Evolutionary conservation across 2,113 vertebrate species (phyloP).

Genomic region (Malurus cyaneus): DNA sequence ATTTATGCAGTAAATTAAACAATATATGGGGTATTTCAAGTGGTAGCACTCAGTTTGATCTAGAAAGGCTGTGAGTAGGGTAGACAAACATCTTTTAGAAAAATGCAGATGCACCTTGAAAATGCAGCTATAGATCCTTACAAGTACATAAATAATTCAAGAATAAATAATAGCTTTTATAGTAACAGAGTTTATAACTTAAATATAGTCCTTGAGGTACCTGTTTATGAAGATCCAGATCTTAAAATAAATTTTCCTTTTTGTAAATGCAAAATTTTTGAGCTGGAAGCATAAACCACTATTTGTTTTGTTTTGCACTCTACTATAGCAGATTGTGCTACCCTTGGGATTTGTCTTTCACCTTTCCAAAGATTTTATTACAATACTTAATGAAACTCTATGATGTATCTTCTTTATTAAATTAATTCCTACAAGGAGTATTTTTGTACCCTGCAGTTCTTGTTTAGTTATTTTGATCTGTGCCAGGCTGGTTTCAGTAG

Average conservation of each 20-base stretch:
- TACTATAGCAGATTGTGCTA: neutral
- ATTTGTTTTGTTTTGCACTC: neutral
- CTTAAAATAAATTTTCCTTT: neutral
- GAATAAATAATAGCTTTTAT: neutral
- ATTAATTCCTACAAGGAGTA: neutral
- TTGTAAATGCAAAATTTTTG: neutral
- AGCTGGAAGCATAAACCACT: neutral
- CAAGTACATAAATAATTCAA: neutral
- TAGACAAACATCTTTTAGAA: fast-evolving
- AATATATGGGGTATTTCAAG: neutral
- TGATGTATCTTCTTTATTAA: neutral
- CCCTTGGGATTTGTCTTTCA: neutral
- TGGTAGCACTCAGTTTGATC: neutral
- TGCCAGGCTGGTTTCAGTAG: neutral
- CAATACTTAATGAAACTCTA: neutral
- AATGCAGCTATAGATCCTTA: neutral
- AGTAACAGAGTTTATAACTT: neutral
- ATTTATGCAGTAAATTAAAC: neutral
- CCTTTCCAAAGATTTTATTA: neutral
- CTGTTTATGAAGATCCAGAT: neutral
- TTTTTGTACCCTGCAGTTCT: neutral
- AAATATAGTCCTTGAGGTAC: neutral
- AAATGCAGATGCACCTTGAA: neutral
- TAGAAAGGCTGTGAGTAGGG: neutral
- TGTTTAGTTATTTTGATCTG: conserved; percentile 5